Evolutionary conservation across 1,140 invertebrate genomes (phyloP).

Genomic region (Anastrepha obliqua): DNA sequence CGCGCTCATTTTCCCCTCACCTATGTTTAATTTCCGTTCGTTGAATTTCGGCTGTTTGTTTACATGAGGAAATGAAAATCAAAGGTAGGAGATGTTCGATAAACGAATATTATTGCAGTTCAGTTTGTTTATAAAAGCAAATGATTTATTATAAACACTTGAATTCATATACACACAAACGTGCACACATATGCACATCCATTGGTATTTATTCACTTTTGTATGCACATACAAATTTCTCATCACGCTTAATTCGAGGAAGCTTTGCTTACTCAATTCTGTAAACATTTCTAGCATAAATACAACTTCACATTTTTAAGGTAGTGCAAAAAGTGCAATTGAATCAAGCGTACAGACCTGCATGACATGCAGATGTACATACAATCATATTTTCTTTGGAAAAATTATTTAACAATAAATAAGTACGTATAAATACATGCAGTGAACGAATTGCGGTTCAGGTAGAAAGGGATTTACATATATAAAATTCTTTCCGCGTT

Average conservation of each 20-base stretch:
- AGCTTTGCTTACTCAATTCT: constrained; percentile 14
- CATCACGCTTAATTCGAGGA: constrained; percentile 6
- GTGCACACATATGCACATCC: background rate
- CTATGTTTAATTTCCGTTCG: background rate
- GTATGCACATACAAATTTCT: constrained; percentile 8
- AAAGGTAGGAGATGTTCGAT: background rate
- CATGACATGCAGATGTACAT: background rate
- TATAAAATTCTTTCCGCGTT: too few relatives aligned
- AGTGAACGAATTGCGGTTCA: too few relatives aligned
- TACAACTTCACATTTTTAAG: background rate
- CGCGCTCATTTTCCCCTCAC: background rate
- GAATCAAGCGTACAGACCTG: background rate
- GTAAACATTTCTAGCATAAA: background rate
- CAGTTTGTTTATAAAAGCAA: constrained; percentile 2
- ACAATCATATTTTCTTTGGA: background rate
- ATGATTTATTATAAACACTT: background rate
- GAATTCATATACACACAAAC: background rate
- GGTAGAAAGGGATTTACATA: too few relatives aligned
- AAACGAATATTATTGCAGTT: background rate
- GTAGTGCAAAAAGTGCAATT: background rate
- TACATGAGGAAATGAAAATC: background rate
- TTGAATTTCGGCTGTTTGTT: background rate
- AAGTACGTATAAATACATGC: too few relatives aligned
- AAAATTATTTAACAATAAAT: too few relatives aligned
- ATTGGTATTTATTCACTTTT: background rate